Evolutionary conservation across 2,797 vertebrate species (phyloP).

Genomic region (Notolepis coatsorum): DNA sequence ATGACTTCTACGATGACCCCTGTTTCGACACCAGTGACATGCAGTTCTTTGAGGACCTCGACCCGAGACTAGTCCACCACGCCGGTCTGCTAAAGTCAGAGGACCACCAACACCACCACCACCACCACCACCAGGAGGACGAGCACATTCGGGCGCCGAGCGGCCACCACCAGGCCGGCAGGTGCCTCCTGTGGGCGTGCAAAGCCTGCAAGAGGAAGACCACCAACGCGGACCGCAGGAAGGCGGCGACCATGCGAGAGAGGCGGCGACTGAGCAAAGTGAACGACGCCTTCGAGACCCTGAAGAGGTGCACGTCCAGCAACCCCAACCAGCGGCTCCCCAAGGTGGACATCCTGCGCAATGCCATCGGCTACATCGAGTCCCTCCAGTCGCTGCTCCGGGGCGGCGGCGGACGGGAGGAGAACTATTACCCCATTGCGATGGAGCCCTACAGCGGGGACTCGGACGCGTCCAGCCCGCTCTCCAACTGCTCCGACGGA

Average conservation of each 20-base stretch:
- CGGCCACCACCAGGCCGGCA: constrained; percentile 92
- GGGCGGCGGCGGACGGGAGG: constrained; percentile 82
- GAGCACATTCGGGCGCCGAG: constrained; percentile 93
- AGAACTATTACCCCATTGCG: constrained; percentile 86
- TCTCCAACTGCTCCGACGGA: constrained; percentile 97
- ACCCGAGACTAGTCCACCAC: constrained; percentile 93
- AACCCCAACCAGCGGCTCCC: constrained; percentile 97
- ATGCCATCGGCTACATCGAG: constrained; percentile 98
- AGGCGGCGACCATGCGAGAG: constrained; percentile 96
- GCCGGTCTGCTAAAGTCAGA: constrained; percentile 90
- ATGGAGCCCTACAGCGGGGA: constrained; percentile 96
- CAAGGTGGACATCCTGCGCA: constrained; percentile 98
- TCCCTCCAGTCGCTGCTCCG: constrained; percentile 94
- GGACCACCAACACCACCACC: constrained; percentile 72
- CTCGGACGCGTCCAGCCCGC: constrained; percentile 95
- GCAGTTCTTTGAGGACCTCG: constrained; percentile 97
- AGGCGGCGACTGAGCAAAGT: constrained; percentile 94
- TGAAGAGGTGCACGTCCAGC: constrained; percentile 94
- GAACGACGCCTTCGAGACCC: constrained; percentile 97
- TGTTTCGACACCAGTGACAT: constrained; percentile 96
- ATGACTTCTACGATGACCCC: constrained; percentile 96
- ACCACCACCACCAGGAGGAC: constrained; percentile 85
- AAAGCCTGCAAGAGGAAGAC: constrained; percentile 98
- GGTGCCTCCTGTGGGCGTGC: constrained; percentile 97
- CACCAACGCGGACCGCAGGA: constrained; percentile 93